phyloP scores from a whole-genome alignment of 92 coral and sea anemone genomes.

The Isaurus tuberculatus region DNA sequence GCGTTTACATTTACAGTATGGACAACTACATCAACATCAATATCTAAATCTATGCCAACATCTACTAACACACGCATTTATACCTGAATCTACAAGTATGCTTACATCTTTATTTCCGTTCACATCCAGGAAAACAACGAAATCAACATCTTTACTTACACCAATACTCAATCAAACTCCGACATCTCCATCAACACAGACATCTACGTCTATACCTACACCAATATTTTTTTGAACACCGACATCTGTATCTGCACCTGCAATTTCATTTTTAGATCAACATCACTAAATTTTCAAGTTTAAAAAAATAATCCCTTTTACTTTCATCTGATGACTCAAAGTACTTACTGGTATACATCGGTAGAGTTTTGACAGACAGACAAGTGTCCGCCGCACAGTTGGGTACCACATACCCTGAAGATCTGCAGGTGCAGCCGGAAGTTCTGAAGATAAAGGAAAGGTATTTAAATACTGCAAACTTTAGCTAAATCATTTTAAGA shows the following conservation, averaged over 20 bases:
- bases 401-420: slow-evolving; percentile 99
- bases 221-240: background rate
- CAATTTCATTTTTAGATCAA: background rate
- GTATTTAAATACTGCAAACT: background rate
- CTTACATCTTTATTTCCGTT: no score
- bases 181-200: no score
- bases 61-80: background rate
- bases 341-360: slow-evolving; percentile 92
- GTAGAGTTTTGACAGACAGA: slow-evolving; percentile 94
- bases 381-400: slow-evolving; percentile 94
- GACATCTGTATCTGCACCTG: background rate
- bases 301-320: background rate
- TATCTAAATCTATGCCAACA: background rate
- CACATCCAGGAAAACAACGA: no score
- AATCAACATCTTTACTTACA: no score
- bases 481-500: no score
- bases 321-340: background rate
- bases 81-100: background rate
- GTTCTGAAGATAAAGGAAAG: slow-evolving; percentile 57
- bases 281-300: background rate
- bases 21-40: no score
- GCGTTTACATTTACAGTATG: no score
- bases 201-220: background rate
- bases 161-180: no score
- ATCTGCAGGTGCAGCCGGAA: slow-evolving; percentile 94